These are phyloP conservation scores for Cyclargus thomasi DNA, from an alignment of 1,140 invertebrate genomes.

Conservation along the genomic window DNA sequence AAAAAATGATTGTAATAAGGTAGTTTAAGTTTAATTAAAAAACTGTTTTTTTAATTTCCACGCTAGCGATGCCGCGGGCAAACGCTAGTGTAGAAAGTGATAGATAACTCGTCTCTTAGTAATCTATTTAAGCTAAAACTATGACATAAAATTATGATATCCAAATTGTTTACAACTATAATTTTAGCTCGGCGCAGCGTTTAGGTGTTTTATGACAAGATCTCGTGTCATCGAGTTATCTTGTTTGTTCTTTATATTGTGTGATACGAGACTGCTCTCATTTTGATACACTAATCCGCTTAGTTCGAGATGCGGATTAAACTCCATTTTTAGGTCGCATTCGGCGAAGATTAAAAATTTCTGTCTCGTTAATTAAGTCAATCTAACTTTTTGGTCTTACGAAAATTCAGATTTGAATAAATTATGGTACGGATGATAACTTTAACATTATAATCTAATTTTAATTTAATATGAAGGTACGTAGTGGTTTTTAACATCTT, in stretches of 20 bases:
- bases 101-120: neutral
- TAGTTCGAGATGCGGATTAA: neutral
- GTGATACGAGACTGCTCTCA: constrained; percentile 11
- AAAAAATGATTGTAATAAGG: no score
- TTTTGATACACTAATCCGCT: constrained; percentile 5
- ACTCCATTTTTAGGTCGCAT: neutral
- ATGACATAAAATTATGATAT: neutral
- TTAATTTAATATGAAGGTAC: no score
- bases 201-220: constrained; percentile 1
- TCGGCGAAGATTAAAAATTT: neutral
- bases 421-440: neutral
- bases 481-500: no score
- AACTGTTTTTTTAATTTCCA: no score
- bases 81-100: no score
- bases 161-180: neutral
- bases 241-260: constrained; percentile 8
- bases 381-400: neutral
- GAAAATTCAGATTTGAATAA: neutral
- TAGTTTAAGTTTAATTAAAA: no score
- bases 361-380: constrained; percentile 1
- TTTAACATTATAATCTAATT: neutral
- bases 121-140: neutral
- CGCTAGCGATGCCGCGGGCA: no score
- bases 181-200: neutral
- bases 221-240: constrained; percentile 2